Conservation (phyloP, 1,140 invertebrate species). For the Protaetia brevitarsis region DNA sequence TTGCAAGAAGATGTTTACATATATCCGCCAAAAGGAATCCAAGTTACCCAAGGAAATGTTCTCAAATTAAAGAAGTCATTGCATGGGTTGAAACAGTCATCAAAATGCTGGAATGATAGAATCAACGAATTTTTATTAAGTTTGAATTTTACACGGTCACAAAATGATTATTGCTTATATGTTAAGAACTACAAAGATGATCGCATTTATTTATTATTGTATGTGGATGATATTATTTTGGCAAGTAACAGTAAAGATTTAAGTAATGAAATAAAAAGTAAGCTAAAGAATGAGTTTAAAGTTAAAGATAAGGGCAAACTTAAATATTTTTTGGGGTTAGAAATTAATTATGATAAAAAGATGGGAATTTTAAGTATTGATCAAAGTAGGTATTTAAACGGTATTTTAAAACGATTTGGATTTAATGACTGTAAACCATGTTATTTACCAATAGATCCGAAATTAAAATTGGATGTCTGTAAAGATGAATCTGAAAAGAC, state of each 20-base stretch:
- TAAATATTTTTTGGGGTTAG: conserved; percentile 22
- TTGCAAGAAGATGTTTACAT: conserved; percentile 46
- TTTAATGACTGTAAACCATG: conserved; percentile 5
- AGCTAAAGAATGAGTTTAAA: conserved; percentile 7
- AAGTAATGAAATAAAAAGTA: conserved; percentile 8
- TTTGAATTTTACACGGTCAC: background rate
- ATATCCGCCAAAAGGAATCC: conserved; percentile 41
- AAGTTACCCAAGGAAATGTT: conserved; percentile 28
- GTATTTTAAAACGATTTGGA: conserved; percentile 12
- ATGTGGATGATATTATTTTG: conserved; percentile 27
- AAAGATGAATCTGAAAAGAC: background rate
- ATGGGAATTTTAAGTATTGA: conserved; percentile 11
- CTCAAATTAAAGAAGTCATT: conserved; percentile 33
- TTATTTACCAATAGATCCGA: background rate
- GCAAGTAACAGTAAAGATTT: background rate
- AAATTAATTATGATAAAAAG: conserved; percentile 22
- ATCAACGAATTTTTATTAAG: conserved; percentile 26
- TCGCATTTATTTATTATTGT: conserved; percentile 21
- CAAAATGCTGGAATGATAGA: conserved; percentile 36
- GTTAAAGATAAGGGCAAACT: background rate
- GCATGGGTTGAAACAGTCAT: conserved; percentile 32
- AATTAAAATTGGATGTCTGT: background rate
- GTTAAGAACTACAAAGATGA: background rate
- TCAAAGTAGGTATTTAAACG: background rate
- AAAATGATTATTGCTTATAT: conserved; percentile 28